Evolutionary conservation across 1,140 invertebrate genomes (phyloP), one percentile per base, ranked within the genome.

Genomic region (Helicoverpa armigera): DNA sequence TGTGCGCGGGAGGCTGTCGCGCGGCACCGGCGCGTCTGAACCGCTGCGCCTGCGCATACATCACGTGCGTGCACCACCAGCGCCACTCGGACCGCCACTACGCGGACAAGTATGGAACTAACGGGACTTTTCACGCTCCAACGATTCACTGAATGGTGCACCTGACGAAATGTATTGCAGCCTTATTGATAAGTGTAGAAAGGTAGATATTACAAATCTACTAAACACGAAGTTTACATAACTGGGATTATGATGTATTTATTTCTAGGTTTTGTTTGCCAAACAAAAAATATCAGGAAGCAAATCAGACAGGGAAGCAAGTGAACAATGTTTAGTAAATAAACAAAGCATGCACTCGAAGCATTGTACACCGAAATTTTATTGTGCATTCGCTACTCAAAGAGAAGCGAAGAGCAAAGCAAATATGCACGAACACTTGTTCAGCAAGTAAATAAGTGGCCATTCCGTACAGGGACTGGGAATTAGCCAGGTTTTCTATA

Each of bases 1-100:
- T 88, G 85, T 90, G 90, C 89, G 85, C 89, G 89, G 87, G 88
- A 92, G 91, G 91, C 89, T 93, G 89, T 92, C 85, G 90, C 92
- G 92, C 88, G 83, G 87, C 83, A 80, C 83, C 81, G 56, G 82
- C 88, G 87, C 88, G 88, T 92, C 89, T 91, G 90, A 83, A 82
- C 83, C 83, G 83, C 77, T 89, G 90, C 89, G 91, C 91, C 76
- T 80, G 91, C 90, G 91, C 92, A 87, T 86, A 82, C 89, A 90
- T 94, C 91, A 92, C 90, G 91, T 92, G 91, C 91, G 82, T 63
- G 48, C 56, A 72, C 67, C 77, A 73, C 85, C 86, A 86, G 92
- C 91, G 91, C 91, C 87, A 84, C 63, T 58, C 74, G 67, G 85
- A 90, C 31, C 86, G 88, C 85, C 86, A 56, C 58, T 70, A 53